Percentiles rank a stretch among this genome's conserved stretches.
Conservation (phyloP, 2,888 invertebrate species). For the Dynastes hyllus region DNA sequence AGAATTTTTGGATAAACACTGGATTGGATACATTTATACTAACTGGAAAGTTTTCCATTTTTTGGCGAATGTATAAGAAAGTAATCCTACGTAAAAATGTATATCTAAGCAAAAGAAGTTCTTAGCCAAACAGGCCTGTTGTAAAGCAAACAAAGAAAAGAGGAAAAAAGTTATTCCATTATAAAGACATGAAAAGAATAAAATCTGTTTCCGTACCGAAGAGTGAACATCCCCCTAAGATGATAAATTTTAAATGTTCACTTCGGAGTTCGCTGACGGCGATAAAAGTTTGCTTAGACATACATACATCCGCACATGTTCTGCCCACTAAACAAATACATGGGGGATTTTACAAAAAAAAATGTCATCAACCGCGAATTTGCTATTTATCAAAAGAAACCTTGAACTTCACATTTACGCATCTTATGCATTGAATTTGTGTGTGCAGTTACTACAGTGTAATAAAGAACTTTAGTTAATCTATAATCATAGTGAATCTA, state of each 20-base stretch:
- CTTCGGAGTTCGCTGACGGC: neutral
- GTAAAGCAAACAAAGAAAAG: constrained; percentile 7
- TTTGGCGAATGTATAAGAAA: too few species aligned
- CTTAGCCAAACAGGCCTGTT: neutral
- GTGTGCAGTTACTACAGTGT: too few species aligned
- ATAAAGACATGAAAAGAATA: constrained; percentile 7
- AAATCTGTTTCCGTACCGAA: constrained; percentile 4
- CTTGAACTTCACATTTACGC: neutral
- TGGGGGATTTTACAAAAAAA: too few species aligned
- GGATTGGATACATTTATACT: too few species aligned
- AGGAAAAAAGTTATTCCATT: constrained; percentile 7
- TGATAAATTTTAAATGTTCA: constrained; percentile 19
- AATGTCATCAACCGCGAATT: too few species aligned
- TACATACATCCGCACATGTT: neutral
- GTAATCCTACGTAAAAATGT: too few species aligned
- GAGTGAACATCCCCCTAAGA: constrained; percentile 10
- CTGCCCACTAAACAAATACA: neutral
- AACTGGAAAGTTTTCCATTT: too few species aligned
- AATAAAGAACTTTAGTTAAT: too few species aligned
- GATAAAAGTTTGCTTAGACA: constrained; percentile 14
- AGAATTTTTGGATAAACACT: too few species aligned
- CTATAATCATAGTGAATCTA: too few species aligned
- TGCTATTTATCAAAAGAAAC: too few species aligned
- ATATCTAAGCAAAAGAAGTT: neutral
- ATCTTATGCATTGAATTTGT: too few species aligned